Percentiles rank a stretch among this genome's conserved stretches.
Conservation (phyloP, 2,888 invertebrate species). For the Galeopsomyia nigrocyanea region DNA sequence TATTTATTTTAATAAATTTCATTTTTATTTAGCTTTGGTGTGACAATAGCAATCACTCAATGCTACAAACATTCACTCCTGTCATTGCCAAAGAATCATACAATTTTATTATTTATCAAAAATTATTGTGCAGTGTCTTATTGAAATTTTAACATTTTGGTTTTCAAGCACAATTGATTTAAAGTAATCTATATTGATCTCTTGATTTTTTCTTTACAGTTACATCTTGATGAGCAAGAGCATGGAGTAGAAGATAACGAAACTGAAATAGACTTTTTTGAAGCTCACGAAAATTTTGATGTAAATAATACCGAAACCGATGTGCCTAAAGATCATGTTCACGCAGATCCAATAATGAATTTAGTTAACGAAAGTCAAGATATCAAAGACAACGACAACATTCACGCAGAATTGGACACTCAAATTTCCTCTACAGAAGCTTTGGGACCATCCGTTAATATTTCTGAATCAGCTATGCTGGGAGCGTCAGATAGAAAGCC, state of each 20-base stretch:
- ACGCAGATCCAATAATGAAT: constrained; percentile 47
- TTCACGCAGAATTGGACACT: constrained; percentile 27
- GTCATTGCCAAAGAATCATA: neutral
- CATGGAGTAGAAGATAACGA: constrained; percentile 72
- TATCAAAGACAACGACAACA: constrained; percentile 45
- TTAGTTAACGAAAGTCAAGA: constrained; percentile 39
- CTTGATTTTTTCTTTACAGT: constrained; percentile 68
- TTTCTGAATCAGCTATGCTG: constrained; percentile 55
- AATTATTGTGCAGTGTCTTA: no score
- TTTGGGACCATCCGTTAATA: constrained; percentile 60
- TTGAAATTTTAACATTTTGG: neutral
- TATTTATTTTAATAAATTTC: neutral
- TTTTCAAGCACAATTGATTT: neutral
- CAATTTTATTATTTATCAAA: no score
- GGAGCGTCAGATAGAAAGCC: constrained; percentile 71
- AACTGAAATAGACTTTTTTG: constrained; percentile 92
- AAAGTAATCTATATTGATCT: neutral
- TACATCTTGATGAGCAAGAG: constrained; percentile 77
- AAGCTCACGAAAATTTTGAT: constrained; percentile 76
- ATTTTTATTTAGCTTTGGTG: constrained; percentile 8
- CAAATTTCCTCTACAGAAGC: constrained; percentile 48
- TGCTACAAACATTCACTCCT: neutral
- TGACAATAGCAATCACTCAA: neutral
- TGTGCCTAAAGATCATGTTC: constrained; percentile 50
- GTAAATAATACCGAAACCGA: constrained; percentile 49